Conservation (phyloP, 92 coral and sea anemone genomes). For the Metridium senile region DNA sequence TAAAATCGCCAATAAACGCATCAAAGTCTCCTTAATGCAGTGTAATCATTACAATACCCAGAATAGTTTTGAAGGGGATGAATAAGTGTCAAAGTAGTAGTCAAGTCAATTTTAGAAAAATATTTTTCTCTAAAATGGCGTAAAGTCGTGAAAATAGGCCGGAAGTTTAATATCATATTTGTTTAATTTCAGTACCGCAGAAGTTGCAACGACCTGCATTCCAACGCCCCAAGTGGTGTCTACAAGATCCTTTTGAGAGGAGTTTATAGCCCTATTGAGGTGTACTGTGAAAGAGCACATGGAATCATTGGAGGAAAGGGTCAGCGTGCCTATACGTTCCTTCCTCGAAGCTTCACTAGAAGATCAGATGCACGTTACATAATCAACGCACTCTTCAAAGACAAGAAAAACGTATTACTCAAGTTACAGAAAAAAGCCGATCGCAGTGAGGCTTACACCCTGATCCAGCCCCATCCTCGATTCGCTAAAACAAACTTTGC, state of each 20-base stretch:
- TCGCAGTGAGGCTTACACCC: slow-evolving; percentile 29
- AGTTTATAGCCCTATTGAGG: slow-evolving; percentile 5
- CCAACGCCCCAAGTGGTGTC: slow-evolving; percentile 36
- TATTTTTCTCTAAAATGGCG: neutral
- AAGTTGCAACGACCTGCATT: neutral
- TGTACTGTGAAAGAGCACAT: slow-evolving; percentile 55
- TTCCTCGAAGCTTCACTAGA: slow-evolving; percentile 42
- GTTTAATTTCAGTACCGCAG: neutral
- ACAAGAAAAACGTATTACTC: slow-evolving; percentile 42
- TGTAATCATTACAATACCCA: too few species aligned
- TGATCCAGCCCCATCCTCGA: slow-evolving; percentile 20
- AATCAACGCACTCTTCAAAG: slow-evolving; percentile 40
- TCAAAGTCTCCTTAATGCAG: too few species aligned
- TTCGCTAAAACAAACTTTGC: slow-evolving; percentile 5
- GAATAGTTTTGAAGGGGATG: too few species aligned
- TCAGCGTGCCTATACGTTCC: slow-evolving; percentile 56
- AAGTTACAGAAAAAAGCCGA: slow-evolving; percentile 35
- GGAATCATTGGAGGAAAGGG: slow-evolving; percentile 39
- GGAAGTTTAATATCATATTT: too few species aligned
- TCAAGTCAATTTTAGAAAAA: neutral
- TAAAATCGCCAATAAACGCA: too few species aligned
- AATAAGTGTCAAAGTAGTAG: too few species aligned
- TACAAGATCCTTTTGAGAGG: slow-evolving; percentile 17
- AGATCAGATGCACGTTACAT: slow-evolving; percentile 11
- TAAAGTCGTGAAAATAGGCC: too few species aligned